These are phyloP conservation scores for Halyomorpha halys DNA, from an alignment of 1,140 invertebrate genomes.

Conservation along the genomic window DNA sequence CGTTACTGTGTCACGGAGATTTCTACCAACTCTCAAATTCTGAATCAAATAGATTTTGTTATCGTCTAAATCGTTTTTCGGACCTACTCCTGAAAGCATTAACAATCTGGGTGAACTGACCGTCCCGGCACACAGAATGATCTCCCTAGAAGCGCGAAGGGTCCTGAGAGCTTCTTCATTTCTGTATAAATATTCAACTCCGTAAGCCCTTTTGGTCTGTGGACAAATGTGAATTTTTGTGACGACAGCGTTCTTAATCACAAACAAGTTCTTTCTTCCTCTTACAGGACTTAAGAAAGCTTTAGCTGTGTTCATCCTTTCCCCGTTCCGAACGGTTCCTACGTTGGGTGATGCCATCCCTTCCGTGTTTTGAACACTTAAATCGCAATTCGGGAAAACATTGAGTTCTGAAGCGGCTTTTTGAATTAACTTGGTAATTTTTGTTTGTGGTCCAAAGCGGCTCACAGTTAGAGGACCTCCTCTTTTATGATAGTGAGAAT, in stretches of 20 bases:
- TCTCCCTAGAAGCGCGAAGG: conserved; percentile 58
- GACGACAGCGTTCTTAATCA: conserved; percentile 52
- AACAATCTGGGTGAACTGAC: conserved; percentile 37
- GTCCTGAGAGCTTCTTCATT: conserved; percentile 41
- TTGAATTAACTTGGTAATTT: conserved; percentile 36
- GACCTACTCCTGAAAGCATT: conserved; percentile 43
- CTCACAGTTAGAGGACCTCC: conserved; percentile 49
- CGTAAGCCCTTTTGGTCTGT: conserved; percentile 55
- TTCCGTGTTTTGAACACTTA: not conserved
- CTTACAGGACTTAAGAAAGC: conserved; percentile 58
- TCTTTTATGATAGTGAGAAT: conserved; percentile 35
- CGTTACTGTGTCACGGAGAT: conserved; percentile 43
- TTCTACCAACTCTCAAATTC: conserved; percentile 36
- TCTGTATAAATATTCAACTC: conserved; percentile 55
- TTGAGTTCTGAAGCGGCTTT: conserved; percentile 37
- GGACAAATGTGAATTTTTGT: conserved; percentile 33
- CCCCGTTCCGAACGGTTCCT: conserved; percentile 39
- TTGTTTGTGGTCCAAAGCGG: conserved; percentile 34
- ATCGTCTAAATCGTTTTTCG: conserved; percentile 35
- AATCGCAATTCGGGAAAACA: conserved; percentile 10
- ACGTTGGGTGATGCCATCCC: conserved; percentile 21
- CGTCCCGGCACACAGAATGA: conserved; percentile 38
- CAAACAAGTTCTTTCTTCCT: conserved; percentile 50
- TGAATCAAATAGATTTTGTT: conserved; percentile 29
- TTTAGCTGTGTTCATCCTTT: conserved; percentile 32